Conservation (phyloP, 2,113 vertebrate genomes). For the Vidua chalybeata region DNA sequence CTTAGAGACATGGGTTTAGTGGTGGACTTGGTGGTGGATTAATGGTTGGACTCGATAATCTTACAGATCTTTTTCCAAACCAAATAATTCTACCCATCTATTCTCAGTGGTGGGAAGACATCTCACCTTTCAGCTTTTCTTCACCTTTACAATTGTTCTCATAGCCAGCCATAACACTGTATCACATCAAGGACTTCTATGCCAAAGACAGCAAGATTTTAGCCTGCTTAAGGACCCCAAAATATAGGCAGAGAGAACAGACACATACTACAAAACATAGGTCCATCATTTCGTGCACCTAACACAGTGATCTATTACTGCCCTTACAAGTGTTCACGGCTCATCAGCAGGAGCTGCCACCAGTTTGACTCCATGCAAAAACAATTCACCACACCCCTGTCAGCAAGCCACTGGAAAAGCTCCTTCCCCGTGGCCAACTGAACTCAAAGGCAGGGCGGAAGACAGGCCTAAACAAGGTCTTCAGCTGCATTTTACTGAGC, state of each 20-base stretch:
- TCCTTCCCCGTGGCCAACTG: neutral
- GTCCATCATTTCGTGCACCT: neutral
- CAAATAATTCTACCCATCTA: neutral
- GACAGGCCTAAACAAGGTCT: neutral
- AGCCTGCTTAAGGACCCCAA: neutral
- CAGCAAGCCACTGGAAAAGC: neutral
- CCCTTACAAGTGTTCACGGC: neutral
- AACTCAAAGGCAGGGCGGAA: neutral
- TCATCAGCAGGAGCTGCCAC: neutral
- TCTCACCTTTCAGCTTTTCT: neutral
- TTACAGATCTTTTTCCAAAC: neutral
- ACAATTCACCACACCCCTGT: fast-evolving
- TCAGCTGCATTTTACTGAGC: neutral
- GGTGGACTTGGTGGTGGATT: neutral
- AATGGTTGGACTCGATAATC: neutral
- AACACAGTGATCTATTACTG: neutral
- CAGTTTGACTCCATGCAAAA: neutral
- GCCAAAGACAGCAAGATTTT: neutral
- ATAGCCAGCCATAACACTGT: neutral
- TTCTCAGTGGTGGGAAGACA: neutral
- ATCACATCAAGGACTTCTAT: neutral
- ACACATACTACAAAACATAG: neutral
- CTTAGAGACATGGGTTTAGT: neutral
- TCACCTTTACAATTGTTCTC: neutral
- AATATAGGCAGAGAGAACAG: neutral